Evolutionary conservation across 2,113 vertebrate genomes (phyloP).

Genomic region (rabbit (Oryctolagus cuniculus)): mOryCun1.1 NC_091453.1:54005501-54006000

Average conservation of each 20-base stretch:
- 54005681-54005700: neutral
- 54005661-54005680: fast-evolving
- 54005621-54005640: too few relatives aligned
- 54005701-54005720: neutral
- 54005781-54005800: neutral
- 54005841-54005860: neutral
- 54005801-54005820: neutral
- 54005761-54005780: neutral
- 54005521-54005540: neutral
- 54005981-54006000: neutral
- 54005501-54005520: neutral
- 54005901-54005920: slow-evolving; percentile 41
- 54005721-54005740: neutral
- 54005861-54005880: neutral
- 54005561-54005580: neutral
- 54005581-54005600: neutral
- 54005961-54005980: neutral
- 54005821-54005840: neutral
- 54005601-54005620: neutral
- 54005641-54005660: neutral
- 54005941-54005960: neutral
- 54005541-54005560: neutral
- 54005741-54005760: neutral
- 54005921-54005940: slow-evolving; percentile 21
- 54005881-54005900: neutral